Base-by-base conservation (phyloP, 2,113 vertebrate species). In the Cheirogaleus medius region DNA sequence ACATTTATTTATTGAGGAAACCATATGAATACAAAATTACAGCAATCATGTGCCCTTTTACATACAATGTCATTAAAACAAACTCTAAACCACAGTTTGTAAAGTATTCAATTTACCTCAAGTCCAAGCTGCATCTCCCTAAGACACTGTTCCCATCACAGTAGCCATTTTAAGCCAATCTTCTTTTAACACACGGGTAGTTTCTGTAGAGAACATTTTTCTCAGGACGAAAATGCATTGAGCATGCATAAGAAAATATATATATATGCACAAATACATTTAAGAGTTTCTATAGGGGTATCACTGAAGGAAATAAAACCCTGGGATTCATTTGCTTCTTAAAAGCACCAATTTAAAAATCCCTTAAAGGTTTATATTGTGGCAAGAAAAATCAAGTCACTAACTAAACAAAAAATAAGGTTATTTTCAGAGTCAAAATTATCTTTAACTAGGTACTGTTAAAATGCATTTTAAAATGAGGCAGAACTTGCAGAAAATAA, bases 81-180 rank as follows among this genome's bases (percentile, higher is more conserved):
- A 98, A 98, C 97, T 98, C 98, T 99, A 98, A 98, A 98, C 98
- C 98, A 99, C 98, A 98, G 97, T 98, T 98, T 98, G 98, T 98
- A 99, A 99, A 99, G 98, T 98, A 98, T 99, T 99, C 98, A 98
- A 99, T 98, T 99, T 99, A 99, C 99, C 99, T 99, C 99, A 99
- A 99, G 99, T 99, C 99, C 99, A 99, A 99, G 99, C 99, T 99
- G 98, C 99, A 99, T 99, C 99, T 99, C 99, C 99, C 99, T 99
- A 99, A 98, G 99, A 99, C 98, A 99, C 99, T 99, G 98, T 99
- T 99, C 98, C 98, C 98, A 99, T 99, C 98, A 99, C 98, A 99
- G 98, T 99, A 99, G 99, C 98, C 99, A 99, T 99, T 99, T 99
- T 98, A 99, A 98, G 98, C 98, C 98, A 99, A 99, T 99, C 99